Evolutionary conservation across 2,113 vertebrate genomes (phyloP).

Genomic region (Cochlearius cochlearius): DNA sequence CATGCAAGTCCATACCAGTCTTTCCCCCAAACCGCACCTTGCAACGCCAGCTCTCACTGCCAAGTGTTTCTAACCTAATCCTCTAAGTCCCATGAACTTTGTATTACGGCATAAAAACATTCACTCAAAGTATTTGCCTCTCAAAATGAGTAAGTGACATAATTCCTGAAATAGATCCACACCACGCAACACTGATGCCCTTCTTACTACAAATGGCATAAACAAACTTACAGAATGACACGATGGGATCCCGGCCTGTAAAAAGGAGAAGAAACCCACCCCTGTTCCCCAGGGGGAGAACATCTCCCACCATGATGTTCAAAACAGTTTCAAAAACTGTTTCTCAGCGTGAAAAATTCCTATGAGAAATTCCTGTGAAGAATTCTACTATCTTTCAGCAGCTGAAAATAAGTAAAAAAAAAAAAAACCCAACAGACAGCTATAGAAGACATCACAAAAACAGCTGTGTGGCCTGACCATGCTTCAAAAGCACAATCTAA

Average conservation of each 20-base stretch:
- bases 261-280: background rate
- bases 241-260: background rate
- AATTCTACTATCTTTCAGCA: background rate
- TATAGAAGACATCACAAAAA: background rate
- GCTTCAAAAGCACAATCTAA: background rate
- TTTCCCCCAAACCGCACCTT: background rate
- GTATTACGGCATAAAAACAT: background rate
- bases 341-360: background rate
- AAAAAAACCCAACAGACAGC: background rate
- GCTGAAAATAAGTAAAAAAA: background rate
- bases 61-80: background rate
- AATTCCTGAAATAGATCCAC: background rate
- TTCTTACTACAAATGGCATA: background rate
- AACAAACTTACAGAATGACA: background rate
- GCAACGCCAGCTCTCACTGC: background rate
- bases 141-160: background rate
- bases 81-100: background rate
- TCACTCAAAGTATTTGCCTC: background rate
- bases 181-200: fast-evolving
- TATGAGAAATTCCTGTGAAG: background rate
- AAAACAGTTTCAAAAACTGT: background rate
- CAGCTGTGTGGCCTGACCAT: background rate
- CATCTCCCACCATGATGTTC: background rate
- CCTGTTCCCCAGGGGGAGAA: background rate
- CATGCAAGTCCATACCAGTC: background rate